Evolutionary conservation across 23 tunicate species (phyloP).

Genomic region (Halocynthia roretzi): DNA sequence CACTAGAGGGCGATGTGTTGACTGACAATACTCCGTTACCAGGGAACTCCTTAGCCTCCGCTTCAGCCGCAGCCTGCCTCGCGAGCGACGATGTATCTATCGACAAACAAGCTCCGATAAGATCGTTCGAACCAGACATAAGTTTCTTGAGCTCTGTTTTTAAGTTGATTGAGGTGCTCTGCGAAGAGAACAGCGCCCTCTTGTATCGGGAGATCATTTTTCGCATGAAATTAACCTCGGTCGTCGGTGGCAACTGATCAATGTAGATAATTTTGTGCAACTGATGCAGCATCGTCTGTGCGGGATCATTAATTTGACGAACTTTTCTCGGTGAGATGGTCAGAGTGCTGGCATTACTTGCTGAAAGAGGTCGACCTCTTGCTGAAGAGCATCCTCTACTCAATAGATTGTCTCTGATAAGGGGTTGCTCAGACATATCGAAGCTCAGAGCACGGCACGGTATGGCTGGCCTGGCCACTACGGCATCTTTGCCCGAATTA

Average conservation of each 20-base stretch:
- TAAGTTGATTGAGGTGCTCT: conserved; percentile 41
- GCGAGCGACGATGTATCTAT: conserved; percentile 62
- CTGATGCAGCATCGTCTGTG: conserved; percentile 74
- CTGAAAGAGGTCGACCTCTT: conserved; percentile 34
- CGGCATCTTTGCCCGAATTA: conserved; percentile 1
- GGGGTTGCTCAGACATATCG: conserved; percentile 23
- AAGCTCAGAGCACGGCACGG: conserved; percentile 23
- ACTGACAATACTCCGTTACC: conserved; percentile 36
- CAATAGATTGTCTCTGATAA: neutral
- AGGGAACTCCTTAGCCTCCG: conserved; percentile 49
- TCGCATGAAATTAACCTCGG: conserved; percentile 60
- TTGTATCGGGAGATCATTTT: conserved; percentile 79
- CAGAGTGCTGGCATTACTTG: conserved; percentile 43
- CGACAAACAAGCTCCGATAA: conserved; percentile 44
- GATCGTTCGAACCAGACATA: conserved; percentile 65
- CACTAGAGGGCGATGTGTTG: conserved; percentile 17
- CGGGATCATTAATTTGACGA: conserved; percentile 84
- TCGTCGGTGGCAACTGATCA: conserved; percentile 91
- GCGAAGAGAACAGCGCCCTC: conserved; percentile 72
- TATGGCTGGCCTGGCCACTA: conserved; percentile 4
- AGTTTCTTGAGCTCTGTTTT: conserved; percentile 80
- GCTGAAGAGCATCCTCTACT: conserved; percentile 23
- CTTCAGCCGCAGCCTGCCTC: conserved; percentile 63
- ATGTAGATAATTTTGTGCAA: conserved; percentile 88
- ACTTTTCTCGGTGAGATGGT: conserved; percentile 86